These are phyloP conservation scores for Pseudopleuronectes americanus DNA, from an alignment of 2,797 vertebrate genomes.

Conservation along the genomic window DNA sequence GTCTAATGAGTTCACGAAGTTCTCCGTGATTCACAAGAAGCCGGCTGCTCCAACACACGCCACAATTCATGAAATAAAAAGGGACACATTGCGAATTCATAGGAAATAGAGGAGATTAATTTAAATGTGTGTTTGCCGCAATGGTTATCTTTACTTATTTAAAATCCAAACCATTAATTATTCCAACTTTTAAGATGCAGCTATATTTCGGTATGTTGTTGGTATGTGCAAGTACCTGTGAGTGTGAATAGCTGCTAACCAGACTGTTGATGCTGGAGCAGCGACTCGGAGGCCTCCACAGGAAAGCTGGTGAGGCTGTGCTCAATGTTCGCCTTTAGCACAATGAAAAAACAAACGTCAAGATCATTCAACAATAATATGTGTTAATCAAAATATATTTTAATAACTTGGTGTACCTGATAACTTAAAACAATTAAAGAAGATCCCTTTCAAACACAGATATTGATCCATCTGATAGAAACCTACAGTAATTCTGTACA, in stretches of 20 bases:
- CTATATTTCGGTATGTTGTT: background rate
- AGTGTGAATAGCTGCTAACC: slow-evolving; percentile 88
- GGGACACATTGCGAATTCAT: background rate
- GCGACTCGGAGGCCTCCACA: slow-evolving; percentile 93
- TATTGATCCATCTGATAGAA: too few relatives aligned
- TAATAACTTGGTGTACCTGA: too few relatives aligned
- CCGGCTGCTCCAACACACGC: background rate
- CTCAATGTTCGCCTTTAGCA: slow-evolving; percentile 88
- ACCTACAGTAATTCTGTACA: too few relatives aligned
- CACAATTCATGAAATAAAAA: background rate
- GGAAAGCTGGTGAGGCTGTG: slow-evolving; percentile 78
- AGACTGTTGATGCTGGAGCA: slow-evolving; percentile 96
- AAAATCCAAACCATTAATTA: background rate
- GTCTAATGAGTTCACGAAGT: background rate
- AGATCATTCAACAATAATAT: background rate
- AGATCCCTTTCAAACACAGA: too few relatives aligned
- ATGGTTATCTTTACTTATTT: background rate
- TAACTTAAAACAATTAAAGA: too few relatives aligned
- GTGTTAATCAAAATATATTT: too few relatives aligned
- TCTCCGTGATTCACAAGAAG: background rate
- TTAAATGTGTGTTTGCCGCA: background rate
- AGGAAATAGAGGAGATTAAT: background rate
- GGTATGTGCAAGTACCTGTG: slow-evolving; percentile 83
- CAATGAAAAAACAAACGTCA: slow-evolving; percentile 6
- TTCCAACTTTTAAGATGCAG: background rate